Evolutionary conservation across 2,888 invertebrate species (phyloP), one percentile per base, ranked within the genome.

Genomic region (Seladonia tumulorum): DNA sequence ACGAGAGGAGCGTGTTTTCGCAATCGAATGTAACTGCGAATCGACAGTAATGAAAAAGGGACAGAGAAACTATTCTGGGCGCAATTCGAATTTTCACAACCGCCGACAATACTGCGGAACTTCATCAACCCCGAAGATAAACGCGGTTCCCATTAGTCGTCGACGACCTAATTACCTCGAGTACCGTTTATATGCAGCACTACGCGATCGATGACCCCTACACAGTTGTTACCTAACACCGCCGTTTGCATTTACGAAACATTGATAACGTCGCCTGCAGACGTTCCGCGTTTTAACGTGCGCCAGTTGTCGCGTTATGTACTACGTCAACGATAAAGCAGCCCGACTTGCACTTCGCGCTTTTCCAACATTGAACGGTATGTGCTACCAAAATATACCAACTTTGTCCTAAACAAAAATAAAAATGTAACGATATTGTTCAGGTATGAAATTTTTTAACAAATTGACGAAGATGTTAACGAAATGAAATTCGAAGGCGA

Each of bases 121-220:
- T 16, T 10, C 29, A 16, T 60, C 57, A 18, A 16, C 45, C 63
- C 63, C 22, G 77, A 49, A 86, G 80, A 74, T 83, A 83, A 78
- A 83, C 66, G 77, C 53, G 57, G 29, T 18, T 68, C 29, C 72
- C 60, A 72, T 85, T 73, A 74, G 42, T 35, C 25, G n/a, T 35
- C 25, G n/a, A 45, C 71, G 80, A 81, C 78, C 72, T 75, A 81
- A 81, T 81, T 84, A 78, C 57, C 74, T 49, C 18, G 8, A 49
- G 42, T 63, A 63, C 16, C 42, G 47, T 49, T 79, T 53, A 7
- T 47, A 16, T 25, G 25, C 68, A 35, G n/a, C 35, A 12, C 42
- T 29, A 14, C 0, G 0, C 60, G 78, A 79, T 7, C 75, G 60
- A 76, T 79, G 82, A 82, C 75, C 85, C 82, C 45, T 10, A 57